Evolutionary conservation across 2,797 vertebrate genomes (phyloP).

Genomic region (Sarcophilus harrisii): DNA sequence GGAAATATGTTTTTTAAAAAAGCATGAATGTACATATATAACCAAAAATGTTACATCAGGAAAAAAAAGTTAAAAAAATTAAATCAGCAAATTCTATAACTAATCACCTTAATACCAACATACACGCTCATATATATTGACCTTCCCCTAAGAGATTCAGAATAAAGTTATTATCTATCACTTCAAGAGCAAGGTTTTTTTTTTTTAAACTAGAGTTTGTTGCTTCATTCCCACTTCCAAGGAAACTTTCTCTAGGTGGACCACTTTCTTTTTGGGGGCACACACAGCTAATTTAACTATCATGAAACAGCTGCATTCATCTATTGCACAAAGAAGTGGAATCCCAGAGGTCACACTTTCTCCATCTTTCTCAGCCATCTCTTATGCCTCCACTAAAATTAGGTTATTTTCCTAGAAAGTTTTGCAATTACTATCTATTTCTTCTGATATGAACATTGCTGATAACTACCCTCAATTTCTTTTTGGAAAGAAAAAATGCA

Average conservation of each 20-base stretch:
- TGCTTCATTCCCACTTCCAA: neutral
- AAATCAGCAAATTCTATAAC: neutral
- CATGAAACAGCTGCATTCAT: neutral
- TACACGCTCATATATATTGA: neutral
- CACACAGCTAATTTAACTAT: neutral
- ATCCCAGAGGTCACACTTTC: neutral
- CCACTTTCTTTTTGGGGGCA: neutral
- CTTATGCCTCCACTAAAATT: neutral
- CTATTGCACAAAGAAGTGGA: neutral
- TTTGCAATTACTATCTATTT: neutral
- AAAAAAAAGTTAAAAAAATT: neutral
- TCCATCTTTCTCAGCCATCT: neutral
- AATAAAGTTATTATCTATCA: neutral
- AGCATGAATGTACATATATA: too few relatives aligned
- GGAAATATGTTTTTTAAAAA: too few relatives aligned
- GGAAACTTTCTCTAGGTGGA: conserved; percentile 13
- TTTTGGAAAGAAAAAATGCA: neutral
- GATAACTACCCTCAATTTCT: neutral
- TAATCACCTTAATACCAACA: neutral
- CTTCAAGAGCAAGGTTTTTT: neutral
- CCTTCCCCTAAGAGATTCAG: neutral
- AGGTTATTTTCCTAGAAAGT: neutral
- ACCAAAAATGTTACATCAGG: too few relatives aligned
- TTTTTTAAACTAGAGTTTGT: neutral
- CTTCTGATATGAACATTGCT: neutral